phyloP scores from a whole-genome alignment of 2,113 vertebrate species.

The Lasiurus cinereus region DNA sequence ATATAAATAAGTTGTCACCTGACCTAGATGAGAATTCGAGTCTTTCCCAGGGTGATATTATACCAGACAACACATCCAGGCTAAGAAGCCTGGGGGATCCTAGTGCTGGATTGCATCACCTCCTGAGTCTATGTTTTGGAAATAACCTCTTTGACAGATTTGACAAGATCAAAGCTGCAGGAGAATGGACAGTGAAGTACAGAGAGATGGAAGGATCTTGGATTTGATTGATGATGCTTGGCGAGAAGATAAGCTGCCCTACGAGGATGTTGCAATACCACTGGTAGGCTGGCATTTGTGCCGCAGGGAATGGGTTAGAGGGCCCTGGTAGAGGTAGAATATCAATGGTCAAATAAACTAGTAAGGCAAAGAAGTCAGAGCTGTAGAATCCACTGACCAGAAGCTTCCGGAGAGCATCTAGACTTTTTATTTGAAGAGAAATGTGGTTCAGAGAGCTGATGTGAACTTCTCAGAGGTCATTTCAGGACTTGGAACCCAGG shows the following conservation, averaged over 20 bases:
- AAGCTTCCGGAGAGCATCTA: background rate
- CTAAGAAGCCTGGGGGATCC: background rate
- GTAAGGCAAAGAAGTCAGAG: background rate
- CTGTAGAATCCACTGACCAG: background rate
- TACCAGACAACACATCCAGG: background rate
- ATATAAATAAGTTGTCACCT: background rate
- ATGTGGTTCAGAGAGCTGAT: background rate
- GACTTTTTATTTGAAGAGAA: constrained; percentile 10
- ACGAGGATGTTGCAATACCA: constrained; percentile 98
- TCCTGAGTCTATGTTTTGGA: background rate
- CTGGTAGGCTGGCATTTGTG: constrained; percentile 89
- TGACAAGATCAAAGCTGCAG: background rate
- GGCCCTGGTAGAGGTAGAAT: background rate
- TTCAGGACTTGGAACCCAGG: background rate
- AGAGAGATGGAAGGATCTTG: constrained; percentile 96
- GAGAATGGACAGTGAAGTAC: constrained; percentile 97
- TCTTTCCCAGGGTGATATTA: background rate
- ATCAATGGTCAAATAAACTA: background rate
- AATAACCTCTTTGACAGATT: constrained; percentile 70
- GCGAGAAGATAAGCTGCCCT: constrained; percentile 97
- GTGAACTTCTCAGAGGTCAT: background rate
- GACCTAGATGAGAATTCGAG: background rate
- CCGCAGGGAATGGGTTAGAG: background rate
- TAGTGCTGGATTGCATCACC: background rate
- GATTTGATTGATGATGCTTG: constrained; percentile 98